Conservation (phyloP, 2,888 invertebrate genomes). For the Cancer borealis region DNA sequence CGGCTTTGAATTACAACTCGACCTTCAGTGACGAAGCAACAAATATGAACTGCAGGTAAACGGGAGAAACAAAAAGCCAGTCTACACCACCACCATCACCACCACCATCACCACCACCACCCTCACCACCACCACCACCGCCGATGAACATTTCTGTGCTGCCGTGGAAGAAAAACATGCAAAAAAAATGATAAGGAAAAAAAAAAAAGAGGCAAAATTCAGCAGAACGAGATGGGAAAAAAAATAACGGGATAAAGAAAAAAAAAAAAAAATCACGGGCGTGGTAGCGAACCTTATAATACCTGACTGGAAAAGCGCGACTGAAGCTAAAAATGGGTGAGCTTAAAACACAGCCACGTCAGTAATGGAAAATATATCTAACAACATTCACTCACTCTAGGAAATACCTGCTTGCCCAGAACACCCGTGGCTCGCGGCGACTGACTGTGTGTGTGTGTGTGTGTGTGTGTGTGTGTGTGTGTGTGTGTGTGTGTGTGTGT, state of each 20-base stretch:
- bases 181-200: not conserved
- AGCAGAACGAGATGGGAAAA: not conserved
- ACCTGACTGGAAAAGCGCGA: conserved; percentile 26
- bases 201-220: not conserved
- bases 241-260: not conserved
- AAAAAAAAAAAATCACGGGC: not conserved
- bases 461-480: conserved; percentile 41
- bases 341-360: conserved; percentile 9
- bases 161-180: not conserved
- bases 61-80: not conserved
- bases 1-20: not conserved
- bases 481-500: conserved; percentile 43
- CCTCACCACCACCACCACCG: not conserved
- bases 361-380: not conserved
- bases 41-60: not conserved
- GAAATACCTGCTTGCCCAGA: not conserved
- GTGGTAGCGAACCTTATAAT: not conserved
- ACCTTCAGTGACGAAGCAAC: conserved; percentile 9
- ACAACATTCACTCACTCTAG: not conserved
- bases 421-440: conserved; percentile 5
- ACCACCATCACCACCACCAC: not conserved
- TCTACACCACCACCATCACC: not conserved
- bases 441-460: not conserved
- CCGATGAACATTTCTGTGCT: not conserved
- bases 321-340: conserved; percentile 7